Evolutionary conservation across 1,140 invertebrate species (phyloP), one percentile per base, ranked within the genome.

Genomic region (Drosophila lacteicornis): DNA sequence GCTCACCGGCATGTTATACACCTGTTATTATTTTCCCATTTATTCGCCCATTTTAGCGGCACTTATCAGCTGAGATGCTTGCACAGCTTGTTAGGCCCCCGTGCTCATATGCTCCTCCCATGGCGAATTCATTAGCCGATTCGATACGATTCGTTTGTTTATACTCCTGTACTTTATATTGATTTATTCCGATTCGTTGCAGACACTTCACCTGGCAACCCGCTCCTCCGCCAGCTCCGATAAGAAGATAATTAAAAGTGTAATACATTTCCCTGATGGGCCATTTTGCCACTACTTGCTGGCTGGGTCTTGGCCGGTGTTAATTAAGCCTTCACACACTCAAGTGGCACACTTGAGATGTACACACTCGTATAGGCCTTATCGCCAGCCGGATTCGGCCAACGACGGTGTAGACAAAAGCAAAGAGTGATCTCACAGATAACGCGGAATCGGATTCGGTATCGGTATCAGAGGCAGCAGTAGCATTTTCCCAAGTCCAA

Each of bases 321-420:
- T 88, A 87, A 88, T 87, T 88, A 84, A 88, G 84, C 73, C 84
- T 84, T 80, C 85, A 80, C 77, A 83, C 83, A 68, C 65, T 87
- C 65, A 90, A 88, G 84, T 88, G 80, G 80, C 80, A 19, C 73
- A 87, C 84, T 87, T 75, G 77, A 87, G 70, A 75, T 75, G 33
- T 46, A 55, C 73, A 67, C 38, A 40, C 45, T 53, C 30, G 22
- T 47, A 50, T 66, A 40, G 47, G 42, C 38, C 78, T 73, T 87
- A 80, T 82, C 82, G 55, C 50, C 57, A 47, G 69, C 47, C 67
- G 58, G 58, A 80, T 75, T 61, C 59, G 77, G 45, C 73, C 74
- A 73, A 57, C 61, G 38, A 65, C 61, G 38, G 73, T 36, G 71
- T 76, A 76, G 71, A 55, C 57, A 69, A 51, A 42, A 68, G 62